Evolutionary conservation across 2,888 invertebrate genomes (phyloP), one percentile per base, ranked within the genome.

Genomic region (Prostheceraeus crozeri): DNA sequence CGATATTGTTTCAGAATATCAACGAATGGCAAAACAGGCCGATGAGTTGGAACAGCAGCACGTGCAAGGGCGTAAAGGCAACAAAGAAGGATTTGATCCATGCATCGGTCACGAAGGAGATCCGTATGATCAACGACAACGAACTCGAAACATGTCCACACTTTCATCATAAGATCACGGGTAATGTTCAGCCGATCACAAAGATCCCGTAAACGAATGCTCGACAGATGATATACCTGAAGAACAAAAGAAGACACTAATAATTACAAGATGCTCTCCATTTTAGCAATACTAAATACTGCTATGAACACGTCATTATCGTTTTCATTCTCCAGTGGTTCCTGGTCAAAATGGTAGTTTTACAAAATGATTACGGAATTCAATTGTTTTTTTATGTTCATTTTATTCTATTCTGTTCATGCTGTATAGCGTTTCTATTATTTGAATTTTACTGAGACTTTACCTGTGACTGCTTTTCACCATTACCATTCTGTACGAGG

Each of bases 81-180:
- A 78, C 96, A 98, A 91, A 99, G 93, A 55, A 98, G 82, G 66
- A 96, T 83, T 79, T 99, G 98, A 79, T 98, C 98, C 28, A 99
- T 80, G 77, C 99, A 96, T 2, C 98, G 82, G 76, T 94, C 91
- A 68, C 83, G 82, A 84, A 98, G 85, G 48, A 98, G 80, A 64
- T 84, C 82, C 0, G 86, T 85, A 69, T 88, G 21, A n/a, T 40
- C 33, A 66, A 86, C 84, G 67, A 98, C 81, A 1, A 87, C 84
- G 77, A 89, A 83, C 75, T 98, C 94, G 69, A 98, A 87, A 68
- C 89, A 86, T 0, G 96, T 94, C 96, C 96, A 98, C 67, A 94
- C 90, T 79, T 89, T 89, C 61, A 84, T 82, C 45, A 70, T 66
- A 16, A 74, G 65, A 65, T 85, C 85, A 35, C 85, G 84, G 36